Percentiles rank a stretch among this genome's conserved stretches.
Evolutionary conservation across 30 jellyfish, hydroid and myxozoan genomes (phyloP).

Genomic region (Chrysaora quinquecirrha): DNA sequence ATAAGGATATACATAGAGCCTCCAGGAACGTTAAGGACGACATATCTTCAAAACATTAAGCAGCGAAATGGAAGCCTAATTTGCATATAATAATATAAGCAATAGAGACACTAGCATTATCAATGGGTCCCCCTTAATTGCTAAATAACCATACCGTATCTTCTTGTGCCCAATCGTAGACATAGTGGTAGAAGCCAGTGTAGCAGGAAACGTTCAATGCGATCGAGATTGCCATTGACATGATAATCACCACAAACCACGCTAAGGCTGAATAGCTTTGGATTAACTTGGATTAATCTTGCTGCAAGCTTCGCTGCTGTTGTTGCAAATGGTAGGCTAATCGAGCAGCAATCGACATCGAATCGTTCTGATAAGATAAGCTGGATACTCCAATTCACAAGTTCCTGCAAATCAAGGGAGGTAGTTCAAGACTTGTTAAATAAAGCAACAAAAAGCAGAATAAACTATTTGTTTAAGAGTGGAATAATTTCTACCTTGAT

Average conservation of each 20-base stretch:
- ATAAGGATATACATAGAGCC: too few species aligned
- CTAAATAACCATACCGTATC: constrained; percentile 96
- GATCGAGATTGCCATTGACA: constrained; percentile 15
- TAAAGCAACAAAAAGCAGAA: neutral
- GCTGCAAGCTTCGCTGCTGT: constrained; percentile 92
- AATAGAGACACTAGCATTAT: too few species aligned
- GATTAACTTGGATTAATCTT: constrained; percentile 68
- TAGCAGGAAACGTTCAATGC: constrained; percentile 72
- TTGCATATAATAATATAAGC: too few species aligned
- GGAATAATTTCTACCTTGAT: constrained; percentile 73
- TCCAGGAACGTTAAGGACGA: too few species aligned
- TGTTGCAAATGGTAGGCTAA: constrained; percentile 44
- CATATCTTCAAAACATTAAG: too few species aligned
- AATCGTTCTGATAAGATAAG: constrained; percentile 38
- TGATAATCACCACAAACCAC: constrained; percentile 57
- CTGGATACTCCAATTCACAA: constrained; percentile 58
- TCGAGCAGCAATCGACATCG: constrained; percentile 1
- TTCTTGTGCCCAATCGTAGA: constrained; percentile 88
- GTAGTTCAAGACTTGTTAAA: neutral
- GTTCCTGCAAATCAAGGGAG: constrained; percentile 44
- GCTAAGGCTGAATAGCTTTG: constrained; percentile 29
- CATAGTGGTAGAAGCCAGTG: constrained; percentile 95
- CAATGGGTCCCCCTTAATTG: too few species aligned
- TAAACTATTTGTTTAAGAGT: too few species aligned
- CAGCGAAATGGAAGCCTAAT: too few species aligned